Evolutionary conservation across 2,888 invertebrate genomes (phyloP).

Genomic region (Pristionchus entomophagus): DNA sequence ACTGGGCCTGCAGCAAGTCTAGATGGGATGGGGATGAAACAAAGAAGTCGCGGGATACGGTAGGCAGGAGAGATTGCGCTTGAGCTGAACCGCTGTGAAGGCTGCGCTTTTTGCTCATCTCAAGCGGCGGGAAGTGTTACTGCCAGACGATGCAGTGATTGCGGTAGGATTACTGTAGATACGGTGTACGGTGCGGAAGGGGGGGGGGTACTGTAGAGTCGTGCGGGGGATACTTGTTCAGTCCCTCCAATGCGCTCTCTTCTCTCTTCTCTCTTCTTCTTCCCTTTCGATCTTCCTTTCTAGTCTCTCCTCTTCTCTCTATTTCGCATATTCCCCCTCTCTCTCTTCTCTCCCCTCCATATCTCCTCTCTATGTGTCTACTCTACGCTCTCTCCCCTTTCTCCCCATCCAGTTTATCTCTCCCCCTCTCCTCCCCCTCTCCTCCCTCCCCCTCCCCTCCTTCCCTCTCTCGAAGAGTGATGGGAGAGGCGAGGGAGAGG

Average conservation of each 20-base stretch:
- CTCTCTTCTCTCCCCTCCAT: not conserved
- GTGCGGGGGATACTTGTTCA: not conserved
- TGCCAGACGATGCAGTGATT: not conserved
- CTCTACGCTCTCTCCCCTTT: not conserved
- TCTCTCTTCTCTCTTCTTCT: not conserved
- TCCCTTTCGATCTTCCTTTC: not conserved
- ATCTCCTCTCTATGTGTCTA: not conserved
- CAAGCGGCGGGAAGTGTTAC: not conserved
- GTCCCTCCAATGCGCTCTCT: constrained; percentile 27
- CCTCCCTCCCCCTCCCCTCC: not conserved
- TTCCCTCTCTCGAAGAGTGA: not conserved
- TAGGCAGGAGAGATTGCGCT: not conserved
- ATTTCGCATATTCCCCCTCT: constrained; percentile 16
- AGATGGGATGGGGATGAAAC: not conserved
- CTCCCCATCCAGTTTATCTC: constrained; percentile 21
- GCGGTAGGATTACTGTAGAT: not conserved
- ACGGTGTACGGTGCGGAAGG: not conserved
- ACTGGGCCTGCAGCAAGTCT: not conserved
- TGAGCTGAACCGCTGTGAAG: not conserved
- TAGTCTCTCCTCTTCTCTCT: not conserved
- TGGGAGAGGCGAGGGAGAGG: not conserved
- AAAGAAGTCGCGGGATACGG: not conserved
- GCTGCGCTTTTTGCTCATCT: not conserved
- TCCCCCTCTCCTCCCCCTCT: constrained; percentile 33
- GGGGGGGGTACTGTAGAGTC: not conserved